These are phyloP conservation scores for Ageneiosus marmoratus DNA, from an alignment of 2,113 vertebrate species.

Conservation along the genomic window DNA sequence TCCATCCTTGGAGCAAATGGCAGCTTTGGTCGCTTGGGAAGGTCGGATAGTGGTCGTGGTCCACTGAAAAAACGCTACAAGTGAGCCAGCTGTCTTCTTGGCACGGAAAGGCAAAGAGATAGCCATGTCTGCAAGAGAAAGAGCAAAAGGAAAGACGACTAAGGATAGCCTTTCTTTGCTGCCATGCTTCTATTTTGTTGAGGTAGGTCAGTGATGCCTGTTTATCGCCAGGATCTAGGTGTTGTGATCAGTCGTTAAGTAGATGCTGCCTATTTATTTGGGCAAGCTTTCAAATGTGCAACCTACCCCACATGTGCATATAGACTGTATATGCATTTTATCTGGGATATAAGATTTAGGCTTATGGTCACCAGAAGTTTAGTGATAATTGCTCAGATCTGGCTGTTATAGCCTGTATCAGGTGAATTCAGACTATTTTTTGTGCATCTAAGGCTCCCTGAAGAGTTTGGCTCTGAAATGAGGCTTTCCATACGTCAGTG, in stretches of 20 bases:
- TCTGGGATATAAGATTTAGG: not conserved
- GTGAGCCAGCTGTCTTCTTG: conserved; percentile 34
- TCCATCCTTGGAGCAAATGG: conserved; percentile 66
- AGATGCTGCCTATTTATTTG: not conserved
- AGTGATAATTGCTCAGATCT: not conserved
- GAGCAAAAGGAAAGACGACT: conserved; percentile 78
- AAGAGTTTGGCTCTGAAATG: not conserved
- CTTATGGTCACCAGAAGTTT: not conserved
- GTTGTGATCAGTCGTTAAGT: not conserved
- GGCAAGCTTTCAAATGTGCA: not conserved
- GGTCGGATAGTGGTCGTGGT: conserved; percentile 44
- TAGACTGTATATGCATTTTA: not conserved
- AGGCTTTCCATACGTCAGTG: not conserved
- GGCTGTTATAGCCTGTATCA: not conserved
- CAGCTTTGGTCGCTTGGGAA: conserved; percentile 52
- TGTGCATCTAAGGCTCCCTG: not conserved
- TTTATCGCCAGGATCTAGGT: not conserved
- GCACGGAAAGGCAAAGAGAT: conserved; percentile 40
- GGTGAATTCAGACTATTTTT: not conserved
- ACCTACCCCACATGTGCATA: not conserved
- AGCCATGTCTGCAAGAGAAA: conserved; percentile 87
- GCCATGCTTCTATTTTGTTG: conserved; percentile 97
- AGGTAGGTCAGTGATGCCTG: conserved; percentile 78
- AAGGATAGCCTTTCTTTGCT: conserved; percentile 95
- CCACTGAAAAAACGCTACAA: conserved; percentile 38